Evolutionary conservation across 2,888 invertebrate genomes (phyloP).

Genomic region (Drosophila diplacantha): DNA sequence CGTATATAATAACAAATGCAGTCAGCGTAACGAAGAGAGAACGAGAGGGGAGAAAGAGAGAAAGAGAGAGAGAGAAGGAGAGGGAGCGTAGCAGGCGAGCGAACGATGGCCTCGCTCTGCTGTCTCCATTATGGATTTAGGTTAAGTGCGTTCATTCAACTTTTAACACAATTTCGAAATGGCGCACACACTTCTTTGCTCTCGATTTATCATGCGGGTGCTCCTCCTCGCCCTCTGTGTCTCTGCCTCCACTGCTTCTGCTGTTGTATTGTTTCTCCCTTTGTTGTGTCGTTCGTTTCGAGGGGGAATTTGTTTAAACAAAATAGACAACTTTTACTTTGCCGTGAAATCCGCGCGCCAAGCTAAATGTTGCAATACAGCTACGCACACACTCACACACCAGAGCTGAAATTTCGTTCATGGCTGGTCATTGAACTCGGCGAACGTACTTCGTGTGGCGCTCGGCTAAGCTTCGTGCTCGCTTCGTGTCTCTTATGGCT

Average conservation of each 20-base stretch:
- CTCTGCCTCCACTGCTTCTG: background rate
- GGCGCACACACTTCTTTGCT: conserved; percentile 52
- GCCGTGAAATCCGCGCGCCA: conserved; percentile 64
- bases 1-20: conserved; percentile 45
- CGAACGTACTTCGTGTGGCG: conserved; percentile 24
- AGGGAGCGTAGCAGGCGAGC: background rate
- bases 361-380: conserved; percentile 57
- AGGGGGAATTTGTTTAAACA: conserved; percentile 65
- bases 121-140: conserved; percentile 66
- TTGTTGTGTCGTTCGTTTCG: background rate
- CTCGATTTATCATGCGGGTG: conserved; percentile 67
- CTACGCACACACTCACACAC: conserved; percentile 21
- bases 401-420: conserved; percentile 71
- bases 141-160: conserved; percentile 78
- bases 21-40: conserved; percentile 7
- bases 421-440: conserved; percentile 76
- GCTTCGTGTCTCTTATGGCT: conserved; percentile 2
- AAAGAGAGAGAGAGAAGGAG: background rate
- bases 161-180: conserved; percentile 76
- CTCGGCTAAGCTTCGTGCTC: background rate
- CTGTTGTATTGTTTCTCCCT: background rate
- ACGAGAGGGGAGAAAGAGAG: background rate
- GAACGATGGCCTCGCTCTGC: conserved; percentile 30
- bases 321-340: conserved; percentile 68
- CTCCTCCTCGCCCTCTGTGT: conserved; percentile 6